Base-by-base conservation (phyloP, 2,113 vertebrate species). In the Etia nguti region DNA sequence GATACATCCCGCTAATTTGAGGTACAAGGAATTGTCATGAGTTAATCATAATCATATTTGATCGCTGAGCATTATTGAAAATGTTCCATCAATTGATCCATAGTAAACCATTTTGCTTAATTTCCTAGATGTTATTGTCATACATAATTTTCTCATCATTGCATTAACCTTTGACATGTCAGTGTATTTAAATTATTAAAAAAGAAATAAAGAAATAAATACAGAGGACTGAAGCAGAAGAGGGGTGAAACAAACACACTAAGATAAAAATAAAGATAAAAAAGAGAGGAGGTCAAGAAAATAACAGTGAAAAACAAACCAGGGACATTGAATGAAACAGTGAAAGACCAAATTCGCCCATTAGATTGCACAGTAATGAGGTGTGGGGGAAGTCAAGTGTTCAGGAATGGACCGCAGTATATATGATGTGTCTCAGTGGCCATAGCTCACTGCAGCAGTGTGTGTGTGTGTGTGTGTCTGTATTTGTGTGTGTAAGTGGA, bases 311-410 rank as follows among this genome's bases (percentile, higher is more conserved):
- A 81, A 90, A 85, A 83, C 2, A 2, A 84, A 81, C 18, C 8
- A 4, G 54, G 81, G 26, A 79, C 36, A 18, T 24, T 48, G 56
- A 52, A 88, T 89, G 41, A 90, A 88, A 87, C 55, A 55, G 26
- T 22, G 16, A 57, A 83, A 86, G 26, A 86, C 80, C 57, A 68
- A 86, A 84, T 83, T 46, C 5, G 2, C 34, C 80, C 20, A 62
- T 92, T 88, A 89, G 84, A 90, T 89, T 88, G 82, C 50, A 82
- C 85, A 75, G 85, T 92, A 90, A 93, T 92, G 88, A 93, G 84
- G 91, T 84, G 55, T 8, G 9, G 79, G 79, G 29, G 73, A 90
- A 87, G 80, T 88, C 83, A 89, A 87, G 88, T 90, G 89, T 86
- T 91, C 55, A 88, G 80, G 70, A 88, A 88, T 55, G 55, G 62